Percentiles rank a stretch among this genome's conserved stretches.
These are phyloP conservation scores for Ganaspis brasiliensis DNA, from an alignment of 2,888 invertebrate species.

Conservation along the genomic window DNA sequence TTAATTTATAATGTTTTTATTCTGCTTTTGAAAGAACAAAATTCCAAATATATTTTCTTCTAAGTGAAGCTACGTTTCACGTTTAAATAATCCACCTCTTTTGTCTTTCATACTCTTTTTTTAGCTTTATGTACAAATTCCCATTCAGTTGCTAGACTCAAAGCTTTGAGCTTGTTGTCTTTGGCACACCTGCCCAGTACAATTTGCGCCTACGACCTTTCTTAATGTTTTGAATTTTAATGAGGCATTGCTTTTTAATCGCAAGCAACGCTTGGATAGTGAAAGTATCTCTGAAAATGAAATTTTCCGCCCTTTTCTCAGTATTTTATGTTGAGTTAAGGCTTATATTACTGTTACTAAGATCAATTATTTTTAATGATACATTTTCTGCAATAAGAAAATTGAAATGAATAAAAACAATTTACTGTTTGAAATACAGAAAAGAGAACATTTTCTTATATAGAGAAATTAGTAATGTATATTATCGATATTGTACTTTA, in stretches of 20 bases:
- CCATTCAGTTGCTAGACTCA: constrained; percentile 51
- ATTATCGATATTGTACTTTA: no score
- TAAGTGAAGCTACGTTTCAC: no score
- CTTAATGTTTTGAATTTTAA: constrained; percentile 38
- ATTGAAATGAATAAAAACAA: no score
- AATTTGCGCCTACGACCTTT: constrained; percentile 57
- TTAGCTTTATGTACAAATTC: constrained; percentile 53
- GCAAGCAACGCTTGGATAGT: background rate
- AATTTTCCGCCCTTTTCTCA: background rate
- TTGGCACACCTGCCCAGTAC: constrained; percentile 62
- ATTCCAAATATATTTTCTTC: no score
- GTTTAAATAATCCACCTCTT: constrained; percentile 15
- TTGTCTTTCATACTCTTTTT: constrained; percentile 45
- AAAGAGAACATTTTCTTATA: no score
- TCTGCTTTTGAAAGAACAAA: no score
- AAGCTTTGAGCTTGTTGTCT: constrained; percentile 61
- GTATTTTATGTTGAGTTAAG: background rate
- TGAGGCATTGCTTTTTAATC: constrained; percentile 23
- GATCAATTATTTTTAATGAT: no score
- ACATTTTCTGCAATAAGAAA: no score
- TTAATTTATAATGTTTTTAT: no score
- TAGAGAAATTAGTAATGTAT: no score
- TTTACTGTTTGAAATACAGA: no score
- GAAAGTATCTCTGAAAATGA: background rate
- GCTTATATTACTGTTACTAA: background rate